Base-by-base conservation (phyloP, 2,113 vertebrate species). In the Rhynchomys soricoides region DNA sequence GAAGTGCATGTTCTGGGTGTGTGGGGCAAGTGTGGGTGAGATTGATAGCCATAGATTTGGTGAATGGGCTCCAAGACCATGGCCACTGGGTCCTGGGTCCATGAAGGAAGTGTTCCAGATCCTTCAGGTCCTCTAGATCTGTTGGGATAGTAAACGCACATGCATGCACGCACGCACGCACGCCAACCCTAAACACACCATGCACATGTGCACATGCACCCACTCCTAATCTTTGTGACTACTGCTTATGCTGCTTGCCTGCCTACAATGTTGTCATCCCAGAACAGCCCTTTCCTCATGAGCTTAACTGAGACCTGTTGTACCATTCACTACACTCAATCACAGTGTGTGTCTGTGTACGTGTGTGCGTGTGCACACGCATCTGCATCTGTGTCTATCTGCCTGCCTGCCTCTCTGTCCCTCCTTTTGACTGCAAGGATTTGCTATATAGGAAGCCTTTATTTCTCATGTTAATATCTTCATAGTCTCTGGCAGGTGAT, bases 401-500 rank as follows among this genome's bases (percentile, higher is more conserved):
- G 37, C 62, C 1, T 57, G 43, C 31, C 0, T 29, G 26, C 50
- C 15, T 26, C 29, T 3, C 68, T 59, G 6, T 78, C 57, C 90
- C 73, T 52, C 37, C 24, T 82, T 45, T 74, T 45, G 50, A 48
- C 40, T 31, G 3, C 0, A 4, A 34, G 55, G 59, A 19, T 64
- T 1, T 83, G 15, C 6, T 3, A n/a, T 10, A 11, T 52, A 59
- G 50, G 43, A 93, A 82, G 24, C 31, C 17, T 37, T 95, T 92
- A 81, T 85, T 86, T 15, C 68, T 77, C 75, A 66, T 90, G 81
- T 95, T 82, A 82, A 68, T 43, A 48, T n/a, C 90, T 62, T 77
- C 45, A 52, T 71, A n/a, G 11, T 16, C 12, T 70, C 82, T 70
- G 64, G 71, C 62, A 37, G 22, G 5, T 45, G 77, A 73, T 95